Evolutionary conservation across 2,888 invertebrate genomes (phyloP), one percentile per base, ranked within the genome.

Genomic region (Clostera curtula): DNA sequence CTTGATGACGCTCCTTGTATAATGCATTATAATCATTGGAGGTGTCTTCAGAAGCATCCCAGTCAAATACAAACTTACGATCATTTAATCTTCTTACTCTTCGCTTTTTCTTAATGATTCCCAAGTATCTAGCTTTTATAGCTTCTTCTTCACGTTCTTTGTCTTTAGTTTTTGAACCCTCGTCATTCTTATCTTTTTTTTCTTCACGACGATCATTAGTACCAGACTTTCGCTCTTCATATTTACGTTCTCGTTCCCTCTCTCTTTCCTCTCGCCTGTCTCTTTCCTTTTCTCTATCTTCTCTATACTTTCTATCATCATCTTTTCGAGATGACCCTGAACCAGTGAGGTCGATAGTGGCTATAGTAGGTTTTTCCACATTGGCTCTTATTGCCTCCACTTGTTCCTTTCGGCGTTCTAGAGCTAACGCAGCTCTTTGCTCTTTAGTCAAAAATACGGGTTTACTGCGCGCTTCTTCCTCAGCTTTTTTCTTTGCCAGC

Each of bases 21-120:
- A 99, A 83, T 34, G 91, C 90, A 72, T 99, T 99, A 62, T 99
- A 99, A 84, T 99, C 99, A 37, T 93, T 91, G 2, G 97, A 96
- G 0, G 99, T 99, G 60, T 99, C 99, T 74, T 99, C 99, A 0
- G 95, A 93, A 0, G 97, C 97, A 80, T 99, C 99, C 99, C 99
- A 99, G 75, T 99, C 99, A 73, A 99, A 99, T 0, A 99, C 98
- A 85, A 99, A 99, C 79, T 99, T 99, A 8, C 98, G 87, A 65
- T 99, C 99, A 76, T 99, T 99, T 19, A 99, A 80, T 36, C 98
- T 86, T 9, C 99, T 86, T 0, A 97, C 95, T 31, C 98, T 85
- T 7, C 97, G 88, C 60, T 96, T 96, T 63, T 97, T 96, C 64
- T 97, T 98, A 0, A 95, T 85, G 22, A 96, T 89, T 0, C 98